phyloP scores from a whole-genome alignment of 2,113 vertebrate genomes.

The Panthera tigris region DNA sequence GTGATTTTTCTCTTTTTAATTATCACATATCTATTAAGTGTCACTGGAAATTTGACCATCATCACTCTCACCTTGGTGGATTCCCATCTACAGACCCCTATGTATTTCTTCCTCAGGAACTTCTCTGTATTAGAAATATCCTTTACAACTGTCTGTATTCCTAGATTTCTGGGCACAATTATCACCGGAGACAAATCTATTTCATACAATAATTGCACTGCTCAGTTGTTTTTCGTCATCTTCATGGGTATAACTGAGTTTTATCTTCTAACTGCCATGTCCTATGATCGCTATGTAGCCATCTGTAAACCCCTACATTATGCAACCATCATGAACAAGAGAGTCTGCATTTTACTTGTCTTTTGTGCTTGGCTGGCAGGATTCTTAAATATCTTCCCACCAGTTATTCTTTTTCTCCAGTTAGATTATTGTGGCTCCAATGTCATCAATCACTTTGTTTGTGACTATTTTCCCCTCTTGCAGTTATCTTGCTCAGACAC shows the following conservation, averaged over 20 bases:
- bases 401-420: conserved; percentile 46
- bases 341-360: conserved; percentile 50
- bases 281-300: conserved; percentile 68
- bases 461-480: conserved; percentile 53
- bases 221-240: conserved; percentile 68
- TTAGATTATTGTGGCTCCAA: conserved; percentile 59
- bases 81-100: conserved; percentile 47
- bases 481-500: conserved; percentile 56
- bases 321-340: conserved; percentile 56
- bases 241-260: conserved; percentile 65
- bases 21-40: too few species aligned
- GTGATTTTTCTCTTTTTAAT: too few species aligned
- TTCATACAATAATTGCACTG: conserved; percentile 35
- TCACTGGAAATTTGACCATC: too few species aligned
- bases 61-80: too few species aligned
- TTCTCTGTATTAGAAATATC: conserved; percentile 61
- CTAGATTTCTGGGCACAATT: conserved; percentile 50
- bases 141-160: conserved; percentile 57
- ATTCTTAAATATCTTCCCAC: conserved; percentile 70
- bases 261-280: conserved; percentile 67
- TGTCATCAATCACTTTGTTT: conserved; percentile 68
- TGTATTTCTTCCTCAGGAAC: conserved; percentile 74
- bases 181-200: conserved; percentile 48
- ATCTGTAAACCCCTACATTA: conserved; percentile 73
- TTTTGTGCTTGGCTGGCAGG: conserved; percentile 61